A percentile compares a stretch with the other conserved stretches of the same genome.
Conservation (phyloP, 2,113 vertebrate species). For the Diadophis punctatus region DNA sequence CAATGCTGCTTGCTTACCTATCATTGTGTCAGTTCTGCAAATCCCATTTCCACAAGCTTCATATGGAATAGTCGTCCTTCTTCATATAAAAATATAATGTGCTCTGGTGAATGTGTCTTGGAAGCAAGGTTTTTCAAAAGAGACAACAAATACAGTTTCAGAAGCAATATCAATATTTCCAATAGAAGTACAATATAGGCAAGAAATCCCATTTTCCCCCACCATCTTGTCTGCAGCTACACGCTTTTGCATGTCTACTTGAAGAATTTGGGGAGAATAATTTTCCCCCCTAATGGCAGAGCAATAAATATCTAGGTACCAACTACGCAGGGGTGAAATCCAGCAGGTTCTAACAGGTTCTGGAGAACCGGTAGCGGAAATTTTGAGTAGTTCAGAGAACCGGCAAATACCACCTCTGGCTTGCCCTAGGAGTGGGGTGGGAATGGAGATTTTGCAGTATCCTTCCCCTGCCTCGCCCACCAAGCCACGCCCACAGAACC, state of each 20-base stretch:
- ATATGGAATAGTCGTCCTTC: slow-evolving; percentile 71
- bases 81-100: slow-evolving; percentile 76
- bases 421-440: no score
- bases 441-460: no score
- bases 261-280: neutral
- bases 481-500: no score
- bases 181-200: neutral
- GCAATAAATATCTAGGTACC: neutral
- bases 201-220: neutral
- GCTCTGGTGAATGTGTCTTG: slow-evolving; percentile 74
- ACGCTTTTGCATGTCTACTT: neutral
- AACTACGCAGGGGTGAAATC: no score
- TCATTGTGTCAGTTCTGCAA: slow-evolving; percentile 75
- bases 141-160: slow-evolving; percentile 62
- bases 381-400: no score
- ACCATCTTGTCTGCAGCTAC: neutral
- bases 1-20: slow-evolving; percentile 37
- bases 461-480: no score
- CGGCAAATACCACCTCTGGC: no score
- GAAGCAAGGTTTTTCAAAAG: slow-evolving; percentile 28
- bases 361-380: no score
- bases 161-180: neutral
- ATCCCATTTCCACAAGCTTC: slow-evolving; percentile 78
- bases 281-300: neutral
- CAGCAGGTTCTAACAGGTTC: no score